Base-by-base conservation (phyloP, 2,797 vertebrate genomes). In the Falco rusticolus region DNA sequence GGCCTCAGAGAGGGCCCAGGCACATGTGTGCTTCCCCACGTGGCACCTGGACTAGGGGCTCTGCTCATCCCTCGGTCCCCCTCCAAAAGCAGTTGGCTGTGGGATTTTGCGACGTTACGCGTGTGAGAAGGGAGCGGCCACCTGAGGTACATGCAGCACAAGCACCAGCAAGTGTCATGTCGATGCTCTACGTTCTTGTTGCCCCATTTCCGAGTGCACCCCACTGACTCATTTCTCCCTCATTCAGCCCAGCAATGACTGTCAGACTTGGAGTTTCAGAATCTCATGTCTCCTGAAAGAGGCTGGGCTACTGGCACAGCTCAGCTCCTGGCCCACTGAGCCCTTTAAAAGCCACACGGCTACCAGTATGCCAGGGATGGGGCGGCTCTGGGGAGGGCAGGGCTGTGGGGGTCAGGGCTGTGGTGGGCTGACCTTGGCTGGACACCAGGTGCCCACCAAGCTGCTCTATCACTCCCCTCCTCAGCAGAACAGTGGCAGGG, bases 101-200 rank as follows among this genome's bases (percentile, higher is more conserved):
- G 19, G 6, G 60, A 63, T 39, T 24, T 17, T 50, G 59, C 4
- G 1, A 18, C 2, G 2, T 0, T 2, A 21, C 7, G 16, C 6
- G 7, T 2, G 5, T 1, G 13, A 51, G 51, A 41, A n/a, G 71
- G 47, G 15, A 66, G 39, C 5, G 53, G 43, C 65, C 20, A 37
- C 16, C 33, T 39, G 20, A 11, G 25, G 61, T 45, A 57, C 3
- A 0, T 9, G 21, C 0, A 4, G 43, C 61, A 61, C 25, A 9
- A n/a, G 75, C 2, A 11, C 31, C 26, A 61, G 22, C 43, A 10
- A n/a, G 53, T 1, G 0, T 15, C 43, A 28, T 2, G 2, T 16
- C n/a, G 65, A 39, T 31, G 26, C 8, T 29, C 47, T 21, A 2
- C 0, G 11, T 12, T 39, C 13, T 48, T 37, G 18, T n/a, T 2